Evolutionary conservation across 2,113 vertebrate species (phyloP).

Genomic region (Vidua chalybeata): DNA sequence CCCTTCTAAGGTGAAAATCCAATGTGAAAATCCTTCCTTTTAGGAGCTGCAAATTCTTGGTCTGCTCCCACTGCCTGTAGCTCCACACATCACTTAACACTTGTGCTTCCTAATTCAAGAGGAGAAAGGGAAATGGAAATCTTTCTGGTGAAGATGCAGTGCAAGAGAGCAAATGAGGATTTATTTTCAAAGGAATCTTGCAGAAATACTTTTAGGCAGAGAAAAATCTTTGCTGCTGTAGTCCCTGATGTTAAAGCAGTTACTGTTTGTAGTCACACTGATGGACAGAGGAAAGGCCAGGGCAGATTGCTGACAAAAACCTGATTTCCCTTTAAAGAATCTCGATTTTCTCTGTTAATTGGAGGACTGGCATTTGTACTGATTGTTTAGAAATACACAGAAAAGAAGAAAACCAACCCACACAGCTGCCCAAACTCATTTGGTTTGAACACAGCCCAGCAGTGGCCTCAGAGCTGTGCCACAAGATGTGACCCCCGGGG

Average conservation of each 20-base stretch:
- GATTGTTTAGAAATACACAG: not conserved
- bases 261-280: not conserved
- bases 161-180: not conserved
- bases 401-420: not conserved
- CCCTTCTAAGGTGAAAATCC: not conserved
- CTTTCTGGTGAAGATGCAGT: not conserved
- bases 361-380: not conserved
- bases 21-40: not conserved
- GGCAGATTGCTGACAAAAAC: not conserved
- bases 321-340: not conserved
- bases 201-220: not conserved
- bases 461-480: not conserved
- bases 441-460: not conserved
- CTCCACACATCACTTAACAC: not conserved
- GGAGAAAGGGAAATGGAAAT: not conserved
- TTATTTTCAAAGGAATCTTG: not conserved
- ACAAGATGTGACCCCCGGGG: not conserved
- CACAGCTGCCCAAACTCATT: rapidly evolving
- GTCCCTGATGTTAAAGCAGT: not conserved
- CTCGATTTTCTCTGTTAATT: not conserved
- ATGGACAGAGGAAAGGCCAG: not conserved
- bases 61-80: not conserved
- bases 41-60: not conserved
- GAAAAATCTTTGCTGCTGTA: not conserved
- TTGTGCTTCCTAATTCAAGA: not conserved